phyloP scores from a whole-genome alignment of 2,113 vertebrate species.

The Orthonyx spaldingii region DNA sequence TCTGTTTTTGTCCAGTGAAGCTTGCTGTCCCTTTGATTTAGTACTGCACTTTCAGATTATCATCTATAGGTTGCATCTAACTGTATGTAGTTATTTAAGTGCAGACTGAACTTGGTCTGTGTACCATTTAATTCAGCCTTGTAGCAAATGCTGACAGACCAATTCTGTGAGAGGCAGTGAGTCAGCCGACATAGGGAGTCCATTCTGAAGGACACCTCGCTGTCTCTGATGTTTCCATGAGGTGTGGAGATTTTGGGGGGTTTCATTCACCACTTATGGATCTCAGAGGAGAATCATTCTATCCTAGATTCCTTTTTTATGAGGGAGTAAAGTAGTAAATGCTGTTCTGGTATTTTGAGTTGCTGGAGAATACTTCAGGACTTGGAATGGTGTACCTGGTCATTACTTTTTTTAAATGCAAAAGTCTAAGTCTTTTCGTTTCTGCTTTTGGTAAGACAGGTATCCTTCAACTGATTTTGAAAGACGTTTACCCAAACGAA shows the following conservation, averaged over 20 bases:
- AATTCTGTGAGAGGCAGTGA: background rate
- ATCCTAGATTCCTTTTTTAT: background rate
- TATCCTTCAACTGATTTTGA: background rate
- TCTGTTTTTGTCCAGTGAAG: background rate
- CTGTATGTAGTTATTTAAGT: background rate
- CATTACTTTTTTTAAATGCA: background rate
- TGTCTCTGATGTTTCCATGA: background rate
- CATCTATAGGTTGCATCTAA: background rate
- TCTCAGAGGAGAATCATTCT: background rate
- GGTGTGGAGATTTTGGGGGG: background rate
- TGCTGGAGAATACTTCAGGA: background rate
- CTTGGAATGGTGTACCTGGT: background rate
- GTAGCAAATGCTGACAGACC: background rate
- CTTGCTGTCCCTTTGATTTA: background rate
- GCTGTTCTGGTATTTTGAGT: background rate
- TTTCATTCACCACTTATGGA: background rate
- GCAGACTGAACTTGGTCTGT: background rate
- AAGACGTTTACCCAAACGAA: background rate
- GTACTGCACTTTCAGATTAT: background rate
- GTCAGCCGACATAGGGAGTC: background rate
- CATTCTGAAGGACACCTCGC: background rate
- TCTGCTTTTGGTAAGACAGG: background rate
- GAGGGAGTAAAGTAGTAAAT: background rate
- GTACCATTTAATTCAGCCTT: background rate
- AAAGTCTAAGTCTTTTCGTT: background rate